These are phyloP conservation scores for Thelaira solivaga DNA, from an alignment of 2,888 invertebrate species.

Conservation along the genomic window DNA sequence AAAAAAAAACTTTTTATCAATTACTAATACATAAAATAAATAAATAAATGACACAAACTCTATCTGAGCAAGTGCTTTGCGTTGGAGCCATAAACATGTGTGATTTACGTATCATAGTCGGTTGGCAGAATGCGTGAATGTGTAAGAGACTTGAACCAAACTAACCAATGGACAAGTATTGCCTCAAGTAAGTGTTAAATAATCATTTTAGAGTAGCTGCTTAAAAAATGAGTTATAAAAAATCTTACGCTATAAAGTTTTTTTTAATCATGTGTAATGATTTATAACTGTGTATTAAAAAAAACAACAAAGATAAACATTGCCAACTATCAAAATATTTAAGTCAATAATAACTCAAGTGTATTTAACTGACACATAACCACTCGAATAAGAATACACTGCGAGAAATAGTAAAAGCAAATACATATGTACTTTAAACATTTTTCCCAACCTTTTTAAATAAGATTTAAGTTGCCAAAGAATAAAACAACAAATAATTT, in stretches of 20 bases:
- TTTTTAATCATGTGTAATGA: slow-evolving; percentile 14
- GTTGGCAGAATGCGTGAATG: slow-evolving; percentile 7
- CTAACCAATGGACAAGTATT: background rate
- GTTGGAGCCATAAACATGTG: slow-evolving; percentile 13
- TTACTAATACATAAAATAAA: slow-evolving; percentile 49
- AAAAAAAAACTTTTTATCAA: slow-evolving; percentile 44
- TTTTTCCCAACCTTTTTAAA: background rate
- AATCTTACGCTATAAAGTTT: slow-evolving; percentile 6
- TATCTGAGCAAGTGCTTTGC: slow-evolving; percentile 10
- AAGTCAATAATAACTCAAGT: slow-evolving; percentile 14
- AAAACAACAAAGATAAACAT: slow-evolving; percentile 17
- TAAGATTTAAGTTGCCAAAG: background rate
- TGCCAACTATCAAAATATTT: slow-evolving; percentile 32
- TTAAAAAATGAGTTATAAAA: slow-evolving; percentile 49
- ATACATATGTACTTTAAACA: background rate
- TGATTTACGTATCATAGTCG: slow-evolving; percentile 4
- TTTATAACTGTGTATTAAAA: slow-evolving; percentile 24
- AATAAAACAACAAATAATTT: background rate
- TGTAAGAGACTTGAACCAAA: slow-evolving; percentile 16
- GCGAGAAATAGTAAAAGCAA: slow-evolving; percentile 1
- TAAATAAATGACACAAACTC: slow-evolving; percentile 52
- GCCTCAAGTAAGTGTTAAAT: slow-evolving; percentile 53
- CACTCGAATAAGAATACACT: slow-evolving; percentile 7
- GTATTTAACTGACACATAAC: background rate
- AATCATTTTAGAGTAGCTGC: slow-evolving; percentile 45